Evolutionary conservation across 2,797 vertebrate species (phyloP).

Genomic region (Hydrophis major): DNA sequence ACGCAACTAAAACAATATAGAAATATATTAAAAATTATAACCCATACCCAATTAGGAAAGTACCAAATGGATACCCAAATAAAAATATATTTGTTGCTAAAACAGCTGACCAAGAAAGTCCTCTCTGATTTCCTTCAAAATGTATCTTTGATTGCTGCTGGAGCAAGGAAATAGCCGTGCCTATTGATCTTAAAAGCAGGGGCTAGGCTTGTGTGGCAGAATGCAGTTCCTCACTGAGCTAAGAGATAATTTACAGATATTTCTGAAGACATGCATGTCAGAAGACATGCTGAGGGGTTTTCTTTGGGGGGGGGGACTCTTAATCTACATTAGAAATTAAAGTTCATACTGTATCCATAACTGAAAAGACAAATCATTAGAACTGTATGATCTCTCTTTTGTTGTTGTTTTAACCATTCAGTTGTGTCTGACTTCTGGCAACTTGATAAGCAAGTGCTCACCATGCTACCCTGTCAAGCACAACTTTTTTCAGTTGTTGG

Average conservation of each 20-base stretch:
- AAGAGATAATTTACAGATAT: not conserved
- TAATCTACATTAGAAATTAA: not conserved
- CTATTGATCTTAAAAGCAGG: not conserved
- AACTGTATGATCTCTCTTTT: not conserved
- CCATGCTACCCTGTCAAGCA: not conserved
- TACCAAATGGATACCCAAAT: not conserved
- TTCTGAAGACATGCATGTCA: not conserved
- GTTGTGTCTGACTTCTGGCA: not conserved
- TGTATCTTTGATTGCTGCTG: not conserved
- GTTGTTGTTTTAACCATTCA: not conserved
- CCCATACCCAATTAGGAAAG: not conserved
- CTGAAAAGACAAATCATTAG: not conserved
- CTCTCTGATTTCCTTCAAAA: not conserved
- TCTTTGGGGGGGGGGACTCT: too few relatives aligned
- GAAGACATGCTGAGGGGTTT: not conserved
- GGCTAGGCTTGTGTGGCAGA: not conserved
- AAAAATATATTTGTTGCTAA: not conserved
- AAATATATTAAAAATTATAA: not conserved
- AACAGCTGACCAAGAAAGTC: not conserved
- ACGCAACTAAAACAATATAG: not conserved
- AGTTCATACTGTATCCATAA: not conserved
- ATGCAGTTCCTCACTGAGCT: not conserved
- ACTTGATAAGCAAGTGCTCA: not conserved
- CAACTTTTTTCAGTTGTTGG: not conserved
- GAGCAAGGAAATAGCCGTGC: not conserved